Conservation (phyloP, 2,888 invertebrate genomes). For the Agrochola macilenta region DNA sequence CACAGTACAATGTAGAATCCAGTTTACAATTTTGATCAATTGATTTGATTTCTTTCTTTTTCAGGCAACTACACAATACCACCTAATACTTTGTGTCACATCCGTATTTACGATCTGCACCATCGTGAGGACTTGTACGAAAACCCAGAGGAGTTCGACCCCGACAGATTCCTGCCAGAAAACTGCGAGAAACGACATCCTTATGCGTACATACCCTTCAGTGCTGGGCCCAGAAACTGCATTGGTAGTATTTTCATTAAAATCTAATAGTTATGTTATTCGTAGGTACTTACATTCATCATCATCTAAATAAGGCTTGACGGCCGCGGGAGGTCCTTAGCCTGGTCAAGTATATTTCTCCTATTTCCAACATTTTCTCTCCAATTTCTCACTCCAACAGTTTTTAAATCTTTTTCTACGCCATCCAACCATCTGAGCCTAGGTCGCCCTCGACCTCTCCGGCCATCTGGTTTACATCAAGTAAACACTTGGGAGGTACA, state of each 20-base stretch:
- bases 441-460: no score
- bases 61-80: slow-evolving; percentile 88
- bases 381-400: no score
- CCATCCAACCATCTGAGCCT: no score
- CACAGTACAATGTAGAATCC: not conserved
- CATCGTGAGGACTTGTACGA: slow-evolving; percentile 91
- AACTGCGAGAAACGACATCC: slow-evolving; percentile 89
- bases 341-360: no score
- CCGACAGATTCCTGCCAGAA: slow-evolving; percentile 93
- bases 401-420: no score
- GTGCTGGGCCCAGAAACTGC: slow-evolving; percentile 93
- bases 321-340: no score
- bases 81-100: slow-evolving; percentile 80
- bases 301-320: no score
- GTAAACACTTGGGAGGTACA: no score
- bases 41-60: slow-evolving; percentile 28
- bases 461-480: no score
- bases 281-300: no score
- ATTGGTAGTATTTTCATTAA: slow-evolving; percentile 83
- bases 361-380: no score
- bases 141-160: slow-evolving; percentile 92
- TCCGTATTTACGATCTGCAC: slow-evolving; percentile 91
- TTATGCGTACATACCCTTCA: slow-evolving; percentile 92
- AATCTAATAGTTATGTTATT: not conserved
- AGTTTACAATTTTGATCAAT: not conserved